These are phyloP conservation scores for Muscicapa striata DNA, from an alignment of 2,797 vertebrate genomes.

Conservation along the genomic window DNA sequence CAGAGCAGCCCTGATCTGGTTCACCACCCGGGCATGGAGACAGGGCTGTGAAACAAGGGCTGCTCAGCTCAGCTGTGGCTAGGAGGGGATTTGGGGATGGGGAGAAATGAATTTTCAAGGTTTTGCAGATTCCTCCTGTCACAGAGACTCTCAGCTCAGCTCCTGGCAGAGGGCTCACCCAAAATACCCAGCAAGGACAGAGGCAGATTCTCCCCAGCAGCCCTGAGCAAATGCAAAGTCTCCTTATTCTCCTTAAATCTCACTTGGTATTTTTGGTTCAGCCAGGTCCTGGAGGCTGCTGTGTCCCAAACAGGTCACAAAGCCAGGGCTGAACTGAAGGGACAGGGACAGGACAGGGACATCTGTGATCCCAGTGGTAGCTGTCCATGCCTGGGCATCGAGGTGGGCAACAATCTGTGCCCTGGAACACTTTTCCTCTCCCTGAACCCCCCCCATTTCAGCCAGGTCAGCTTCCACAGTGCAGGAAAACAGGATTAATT, in stretches of 20 bases:
- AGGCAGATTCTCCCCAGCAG: neutral
- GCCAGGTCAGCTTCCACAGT: neutral
- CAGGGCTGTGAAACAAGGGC: neutral
- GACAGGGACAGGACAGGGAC: neutral
- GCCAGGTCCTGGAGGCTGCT: neutral
- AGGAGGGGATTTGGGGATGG: neutral
- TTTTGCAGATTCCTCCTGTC: neutral
- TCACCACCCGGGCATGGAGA: neutral
- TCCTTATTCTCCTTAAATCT: neutral
- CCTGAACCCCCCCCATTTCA: neutral
- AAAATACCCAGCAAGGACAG: neutral
- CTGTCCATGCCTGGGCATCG: fast-evolving
- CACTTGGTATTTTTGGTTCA: neutral
- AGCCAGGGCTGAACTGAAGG: fast-evolving
- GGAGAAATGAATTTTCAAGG: neutral
- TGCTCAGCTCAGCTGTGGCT: neutral
- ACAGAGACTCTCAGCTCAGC: neutral
- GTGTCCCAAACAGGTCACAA: neutral
- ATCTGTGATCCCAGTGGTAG: conserved; percentile 4
- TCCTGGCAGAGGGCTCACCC: neutral
- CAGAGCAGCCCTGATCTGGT: conserved; percentile 8
- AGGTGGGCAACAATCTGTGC: neutral
- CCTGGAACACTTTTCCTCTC: neutral
- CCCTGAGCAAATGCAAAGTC: neutral
- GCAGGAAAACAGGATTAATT: neutral